Percentiles rank a stretch among this genome's conserved stretches.
Evolutionary conservation across 2,113 vertebrate genomes (phyloP).

Genomic region (Paracanthobrama guichenoti): DNA sequence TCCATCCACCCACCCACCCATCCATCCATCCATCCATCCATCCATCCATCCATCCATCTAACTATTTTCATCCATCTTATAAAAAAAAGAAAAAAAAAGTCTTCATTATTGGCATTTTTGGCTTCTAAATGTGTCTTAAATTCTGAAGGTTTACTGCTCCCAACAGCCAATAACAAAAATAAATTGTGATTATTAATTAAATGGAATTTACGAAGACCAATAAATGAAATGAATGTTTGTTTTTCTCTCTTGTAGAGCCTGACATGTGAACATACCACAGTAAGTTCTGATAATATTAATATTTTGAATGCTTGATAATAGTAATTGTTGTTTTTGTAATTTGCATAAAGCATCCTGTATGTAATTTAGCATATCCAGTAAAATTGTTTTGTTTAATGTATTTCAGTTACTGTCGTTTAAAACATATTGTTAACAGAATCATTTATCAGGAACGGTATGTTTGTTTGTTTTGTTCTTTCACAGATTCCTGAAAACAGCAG

Average conservation of each 20-base stretch:
- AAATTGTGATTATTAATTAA: too few relatives aligned
- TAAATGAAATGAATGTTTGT: background rate
- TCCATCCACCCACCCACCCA: too few relatives aligned
- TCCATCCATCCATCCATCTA: too few relatives aligned
- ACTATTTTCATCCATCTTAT: too few relatives aligned
- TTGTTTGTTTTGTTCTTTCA: background rate
- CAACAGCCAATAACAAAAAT: too few relatives aligned
- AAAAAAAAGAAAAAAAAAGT: too few relatives aligned
- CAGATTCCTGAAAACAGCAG: background rate
- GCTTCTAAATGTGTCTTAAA: too few relatives aligned
- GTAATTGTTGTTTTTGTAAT: background rate
- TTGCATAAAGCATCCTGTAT: background rate
- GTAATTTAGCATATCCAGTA: background rate
- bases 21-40: too few relatives aligned
- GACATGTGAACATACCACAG: slow-evolving; percentile 65
- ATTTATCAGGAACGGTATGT: background rate
- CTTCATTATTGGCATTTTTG: too few relatives aligned
- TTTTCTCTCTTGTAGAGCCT: slow-evolving; percentile 59
- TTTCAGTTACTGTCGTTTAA: background rate
- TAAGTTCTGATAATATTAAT: background rate
- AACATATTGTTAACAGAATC: background rate
- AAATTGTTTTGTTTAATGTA: background rate
- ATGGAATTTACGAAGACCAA: background rate
- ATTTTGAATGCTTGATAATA: background rate
- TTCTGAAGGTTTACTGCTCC: too few relatives aligned